These are phyloP conservation scores for Catagonus wagneri DNA, from an alignment of 2,113 vertebrate genomes.

Conservation along the genomic window DNA sequence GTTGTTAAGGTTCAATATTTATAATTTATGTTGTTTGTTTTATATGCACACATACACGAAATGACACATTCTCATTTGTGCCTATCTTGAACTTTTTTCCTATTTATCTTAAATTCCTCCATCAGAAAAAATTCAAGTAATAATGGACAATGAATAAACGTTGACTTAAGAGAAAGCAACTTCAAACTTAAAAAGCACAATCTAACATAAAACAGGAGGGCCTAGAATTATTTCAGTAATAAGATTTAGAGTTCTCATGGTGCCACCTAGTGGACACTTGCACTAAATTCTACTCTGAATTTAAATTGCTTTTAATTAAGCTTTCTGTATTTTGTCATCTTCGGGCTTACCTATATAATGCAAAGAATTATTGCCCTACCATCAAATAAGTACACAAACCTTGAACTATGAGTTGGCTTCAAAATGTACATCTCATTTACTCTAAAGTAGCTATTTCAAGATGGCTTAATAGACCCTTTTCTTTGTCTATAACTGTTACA, in stretches of 20 bases:
- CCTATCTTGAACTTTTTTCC: conserved; percentile 49
- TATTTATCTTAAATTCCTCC: neutral
- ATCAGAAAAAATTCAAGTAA: conserved; percentile 41
- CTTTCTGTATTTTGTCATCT: conserved; percentile 25
- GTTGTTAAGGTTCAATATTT: neutral
- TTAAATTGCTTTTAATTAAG: conserved; percentile 26
- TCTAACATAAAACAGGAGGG: neutral
- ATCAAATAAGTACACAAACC: conserved; percentile 22
- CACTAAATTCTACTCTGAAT: conserved; percentile 30
- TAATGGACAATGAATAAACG: neutral
- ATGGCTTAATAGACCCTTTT: neutral
- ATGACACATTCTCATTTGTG: neutral
- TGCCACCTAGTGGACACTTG: conserved; percentile 76
- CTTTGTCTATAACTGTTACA: neutral
- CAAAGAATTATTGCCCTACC: neutral
- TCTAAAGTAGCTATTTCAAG: neutral
- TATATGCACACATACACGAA: neutral
- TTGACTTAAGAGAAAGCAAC: conserved; percentile 25
- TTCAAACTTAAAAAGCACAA: conserved; percentile 6
- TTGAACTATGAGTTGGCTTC: no score
- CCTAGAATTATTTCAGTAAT: neutral
- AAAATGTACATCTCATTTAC: conserved; percentile 42
- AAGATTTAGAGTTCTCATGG: conserved; percentile 18
- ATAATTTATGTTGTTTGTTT: neutral
- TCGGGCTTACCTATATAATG: neutral